phyloP scores from a whole-genome alignment of 2,113 vertebrate species.

The Arvicanthis niloticus region DNA sequence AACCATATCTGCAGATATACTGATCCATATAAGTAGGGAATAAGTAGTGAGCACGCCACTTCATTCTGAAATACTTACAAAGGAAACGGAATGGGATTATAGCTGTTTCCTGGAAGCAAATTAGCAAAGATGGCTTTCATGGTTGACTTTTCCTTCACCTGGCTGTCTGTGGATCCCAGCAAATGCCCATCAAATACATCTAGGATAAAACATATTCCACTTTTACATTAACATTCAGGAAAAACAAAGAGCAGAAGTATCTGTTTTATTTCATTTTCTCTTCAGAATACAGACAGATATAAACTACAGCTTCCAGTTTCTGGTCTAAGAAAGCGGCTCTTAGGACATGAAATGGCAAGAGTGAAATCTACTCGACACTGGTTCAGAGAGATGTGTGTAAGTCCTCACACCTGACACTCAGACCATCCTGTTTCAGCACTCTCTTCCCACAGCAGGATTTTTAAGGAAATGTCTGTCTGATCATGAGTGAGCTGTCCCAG shows the following conservation, averaged over 20 bases:
- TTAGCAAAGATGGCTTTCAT: slow-evolving; percentile 99
- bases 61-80: slow-evolving; percentile 91
- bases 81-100: slow-evolving; percentile 96
- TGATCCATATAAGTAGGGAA: slow-evolving; percentile 2
- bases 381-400: not conserved
- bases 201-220: slow-evolving; percentile 80
- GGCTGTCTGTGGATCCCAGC: slow-evolving; percentile 95
- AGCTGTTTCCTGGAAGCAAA: slow-evolving; percentile 97
- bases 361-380: not conserved
- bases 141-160: slow-evolving; percentile 99
- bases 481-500: not conserved
- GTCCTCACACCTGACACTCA: not conserved
- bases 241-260: not conserved
- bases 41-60: not conserved
- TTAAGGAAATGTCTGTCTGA: not conserved
- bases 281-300: not conserved
- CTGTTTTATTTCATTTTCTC: slow-evolving; percentile 14
- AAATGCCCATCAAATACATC: slow-evolving; percentile 97
- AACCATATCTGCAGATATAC: not conserved
- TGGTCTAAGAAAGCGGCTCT: not conserved
- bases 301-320: slow-evolving; percentile 5
- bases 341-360: not conserved
- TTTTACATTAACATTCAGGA: slow-evolving; percentile 39
- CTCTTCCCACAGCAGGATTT: not conserved
- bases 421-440: not conserved